Base-by-base conservation (phyloP, 1,140 invertebrate genomes). In the Radopholus similis region DNA sequence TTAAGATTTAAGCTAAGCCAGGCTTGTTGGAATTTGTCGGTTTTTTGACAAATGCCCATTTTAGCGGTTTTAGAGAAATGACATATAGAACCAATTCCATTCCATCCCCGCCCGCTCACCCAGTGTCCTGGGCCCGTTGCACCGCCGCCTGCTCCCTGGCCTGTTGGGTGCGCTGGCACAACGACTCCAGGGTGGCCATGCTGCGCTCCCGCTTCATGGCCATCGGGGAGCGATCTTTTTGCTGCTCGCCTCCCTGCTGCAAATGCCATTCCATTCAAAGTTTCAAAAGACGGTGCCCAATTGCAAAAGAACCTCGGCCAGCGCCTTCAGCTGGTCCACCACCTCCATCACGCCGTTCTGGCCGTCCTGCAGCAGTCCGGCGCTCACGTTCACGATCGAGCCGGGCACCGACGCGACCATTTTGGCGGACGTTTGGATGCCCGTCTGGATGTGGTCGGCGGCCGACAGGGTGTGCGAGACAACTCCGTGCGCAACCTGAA, bases 401-500 rank as follows among this genome's bases (percentile, higher is more conserved):
- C 55, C 63, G 11, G 75, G 73, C 23, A 70, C 68, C 28, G 26
- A 30, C 6, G 77, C 75, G 42, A 77, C 75, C n/a, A 76, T 68
- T 57, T 81, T 81, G 30, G 72, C 78, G 56, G 72, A 64, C 21
- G 68, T 77, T 51, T 79, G 74, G 32, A 79, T 74, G 18, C 77
- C 78, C 13, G 76, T 75, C 34, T 79, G 74, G 32, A 81, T 67
- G 4, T 79, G 70, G 63, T 75, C 77, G 9, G 78, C 78, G n/a
- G 78, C 78, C 44, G 78, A 81, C 35, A 75, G 77, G 2, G 78
- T 81, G 58, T 81, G 78, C 8, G 77, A 77, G 9, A 81, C 80
- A n/a, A 79, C 78, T 28, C 75, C 77, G 59, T 79, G 77, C 28
- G 77, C 77, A 11, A 70, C 68, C 66, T 68, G 15, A 37, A 69